Base-by-base conservation (phyloP, 2,113 vertebrate genomes). In the Gadus chalcogrammus region DNA sequence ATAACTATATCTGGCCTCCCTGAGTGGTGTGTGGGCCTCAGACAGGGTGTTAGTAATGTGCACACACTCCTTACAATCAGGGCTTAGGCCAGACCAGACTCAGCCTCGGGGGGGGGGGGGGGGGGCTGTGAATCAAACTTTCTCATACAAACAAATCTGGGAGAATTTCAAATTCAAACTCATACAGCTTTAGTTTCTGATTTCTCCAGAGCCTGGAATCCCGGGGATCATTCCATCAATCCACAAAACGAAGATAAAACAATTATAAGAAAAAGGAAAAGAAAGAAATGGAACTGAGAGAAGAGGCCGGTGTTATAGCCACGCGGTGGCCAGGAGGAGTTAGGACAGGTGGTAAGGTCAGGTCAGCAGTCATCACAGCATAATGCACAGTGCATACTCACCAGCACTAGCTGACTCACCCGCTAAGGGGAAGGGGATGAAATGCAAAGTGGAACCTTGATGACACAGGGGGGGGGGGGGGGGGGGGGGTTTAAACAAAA, bases 391-490 rank as follows among this genome's bases (percentile, higher is more conserved):
- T 78, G 79, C 81, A 83, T 89, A 91, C 89, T 91, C 85, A 91
- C 89, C 89, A 68, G 74, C 83, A 88, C 71, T 79, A 80, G 86
- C 84, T 88, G 84, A 83, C 83, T 83, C 78, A 85, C 84, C 86
- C 89, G 85, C 83, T 91, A 89, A 88, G 83, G 83, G 85, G 83
- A 83, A 87, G 78, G 84, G 88, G 88, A 88, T 88, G 89, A 88
- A 89, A 92, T 90, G 84, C 85, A 87, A 85, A 88, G 84, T 84
- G 87, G 88, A 73, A 84, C 86, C 84, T 91, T 88, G 71, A 88
- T 86, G 86, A 91, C 87, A 89, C 70, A 88, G 82, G 86, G 78
- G 60, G 77, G 78, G 55, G 77, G 65, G 85, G 85, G n/a, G n/a
- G n/a, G n/a, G n/a, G n/a, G n/a, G n/a, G n/a, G n/a, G n/a, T 84